These are phyloP conservation scores for Polyploca ridens DNA, from an alignment of 2,888 invertebrate species.

Conservation along the genomic window DNA sequence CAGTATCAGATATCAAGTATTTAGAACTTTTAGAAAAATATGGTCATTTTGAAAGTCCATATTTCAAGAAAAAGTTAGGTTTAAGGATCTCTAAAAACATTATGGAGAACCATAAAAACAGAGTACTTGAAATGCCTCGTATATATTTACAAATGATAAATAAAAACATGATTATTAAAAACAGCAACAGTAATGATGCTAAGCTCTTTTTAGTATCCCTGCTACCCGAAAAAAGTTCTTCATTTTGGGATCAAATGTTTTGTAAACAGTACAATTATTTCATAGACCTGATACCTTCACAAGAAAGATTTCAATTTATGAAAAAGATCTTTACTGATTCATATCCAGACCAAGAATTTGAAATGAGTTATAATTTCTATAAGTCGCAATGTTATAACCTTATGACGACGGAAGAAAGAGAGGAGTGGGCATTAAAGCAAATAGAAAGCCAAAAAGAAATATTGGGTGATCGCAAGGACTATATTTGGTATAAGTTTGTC, in stretches of 20 bases:
- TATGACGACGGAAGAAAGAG: conserved; percentile 50
- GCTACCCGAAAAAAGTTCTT: no score
- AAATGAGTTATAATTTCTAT: conserved; percentile 33
- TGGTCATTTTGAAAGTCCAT: neutral
- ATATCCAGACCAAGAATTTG: conserved; percentile 51
- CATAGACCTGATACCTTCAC: conserved; percentile 44
- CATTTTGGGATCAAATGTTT: no score
- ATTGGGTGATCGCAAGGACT: conserved; percentile 47
- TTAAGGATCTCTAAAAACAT: conserved; percentile 45
- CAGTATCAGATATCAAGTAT: conserved; percentile 34
- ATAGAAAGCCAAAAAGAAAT: conserved; percentile 46
- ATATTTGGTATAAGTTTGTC: conserved; percentile 57
- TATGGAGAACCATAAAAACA: conserved; percentile 51
- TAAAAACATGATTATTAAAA: no score
- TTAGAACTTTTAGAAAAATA: conserved; percentile 42
- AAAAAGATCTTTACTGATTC: conserved; percentile 48
- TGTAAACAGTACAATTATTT: no score
- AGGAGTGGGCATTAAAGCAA: conserved; percentile 57
- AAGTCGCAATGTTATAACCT: conserved; percentile 36
- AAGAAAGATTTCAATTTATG: conserved; percentile 46
- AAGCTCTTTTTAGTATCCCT: no score
- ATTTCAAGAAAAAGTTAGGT: conserved; percentile 28
- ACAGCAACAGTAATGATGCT: no score
- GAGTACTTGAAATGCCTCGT: conserved; percentile 46
- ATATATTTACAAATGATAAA: conserved; percentile 34